Evolutionary conservation across 2,888 invertebrate species (phyloP).

Genomic region (Drosophila lutescens): DNA sequence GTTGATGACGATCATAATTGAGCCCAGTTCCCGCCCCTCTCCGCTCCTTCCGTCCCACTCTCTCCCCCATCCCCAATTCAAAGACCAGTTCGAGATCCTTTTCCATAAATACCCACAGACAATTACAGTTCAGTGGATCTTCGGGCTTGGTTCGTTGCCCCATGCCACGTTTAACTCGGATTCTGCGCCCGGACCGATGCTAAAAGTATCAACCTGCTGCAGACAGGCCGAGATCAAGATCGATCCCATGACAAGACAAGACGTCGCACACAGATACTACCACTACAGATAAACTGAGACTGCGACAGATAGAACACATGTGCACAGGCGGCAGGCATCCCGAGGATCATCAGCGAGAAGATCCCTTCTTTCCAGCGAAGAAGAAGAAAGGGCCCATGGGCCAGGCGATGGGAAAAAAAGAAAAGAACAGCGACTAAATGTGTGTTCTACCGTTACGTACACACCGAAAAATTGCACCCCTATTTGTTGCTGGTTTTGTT

Average conservation of each 20-base stretch:
- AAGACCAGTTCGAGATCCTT: constrained; percentile 44
- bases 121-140: constrained; percentile 65
- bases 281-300: constrained; percentile 18
- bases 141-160: constrained; percentile 71
- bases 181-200: constrained; percentile 50
- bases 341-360: constrained; percentile 33
- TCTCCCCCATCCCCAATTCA: background rate
- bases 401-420: constrained; percentile 31
- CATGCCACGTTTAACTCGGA: constrained; percentile 65
- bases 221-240: constrained; percentile 65
- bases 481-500: constrained; percentile 55
- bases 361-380: constrained; percentile 56
- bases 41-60: background rate
- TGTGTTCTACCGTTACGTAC: constrained; percentile 75
- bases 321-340: constrained; percentile 52
- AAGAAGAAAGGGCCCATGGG: constrained; percentile 2
- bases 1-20: constrained; percentile 40
- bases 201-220: constrained; percentile 68
- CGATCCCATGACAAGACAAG: constrained; percentile 63
- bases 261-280: constrained; percentile 24
- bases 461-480: constrained; percentile 77
- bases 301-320: constrained; percentile 62
- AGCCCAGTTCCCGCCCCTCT: constrained; percentile 1
- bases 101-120: constrained; percentile 45
- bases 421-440: constrained; percentile 60